A percentile compares a stretch with the other conserved stretches of the same genome.
phyloP scores from a whole-genome alignment of 2,113 vertebrate genomes.

The Ascaphus truei region DNA sequence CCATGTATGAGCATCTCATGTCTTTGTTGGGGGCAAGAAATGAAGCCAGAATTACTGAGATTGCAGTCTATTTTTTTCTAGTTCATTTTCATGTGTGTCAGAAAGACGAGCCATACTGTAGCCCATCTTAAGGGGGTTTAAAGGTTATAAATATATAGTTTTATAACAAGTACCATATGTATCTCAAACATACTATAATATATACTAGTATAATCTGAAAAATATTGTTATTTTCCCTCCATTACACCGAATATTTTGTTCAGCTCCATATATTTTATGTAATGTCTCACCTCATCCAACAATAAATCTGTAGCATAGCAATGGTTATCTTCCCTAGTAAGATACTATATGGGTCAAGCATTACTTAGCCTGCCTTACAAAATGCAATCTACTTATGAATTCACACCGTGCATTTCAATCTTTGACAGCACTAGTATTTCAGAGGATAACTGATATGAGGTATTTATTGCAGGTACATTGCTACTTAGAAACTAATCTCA shows the following conservation, averaged over 20 bases:
- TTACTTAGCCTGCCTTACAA: constrained; percentile 6
- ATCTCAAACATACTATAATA: not conserved
- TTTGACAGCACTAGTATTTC: constrained; percentile 61
- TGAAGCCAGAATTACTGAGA: not conserved
- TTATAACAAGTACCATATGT: not conserved
- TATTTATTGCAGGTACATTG: constrained; percentile 65
- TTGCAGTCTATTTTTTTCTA: not conserved
- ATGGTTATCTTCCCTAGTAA: not conserved
- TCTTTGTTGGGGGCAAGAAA: constrained; percentile 15
- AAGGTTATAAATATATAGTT: not conserved
- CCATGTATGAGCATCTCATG: constrained; percentile 32
- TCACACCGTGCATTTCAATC: constrained; percentile 52
- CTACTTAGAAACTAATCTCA: constrained; percentile 71
- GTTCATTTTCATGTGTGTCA: constrained; percentile 6
- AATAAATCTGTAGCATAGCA: not conserved
- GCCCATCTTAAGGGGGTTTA: too few species aligned
- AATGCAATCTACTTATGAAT: constrained; percentile 55
- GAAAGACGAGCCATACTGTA: too few species aligned
- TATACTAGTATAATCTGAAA: not conserved
- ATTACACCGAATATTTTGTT: too few species aligned
- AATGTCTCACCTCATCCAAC: not conserved
- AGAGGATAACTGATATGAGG: constrained; percentile 57
- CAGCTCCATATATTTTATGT: not conserved
- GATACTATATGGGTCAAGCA: constrained; percentile 5
- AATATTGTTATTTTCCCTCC: not conserved